phyloP scores from a whole-genome alignment of 2,888 invertebrate genomes.

The Mechanitis mazaeus region DNA sequence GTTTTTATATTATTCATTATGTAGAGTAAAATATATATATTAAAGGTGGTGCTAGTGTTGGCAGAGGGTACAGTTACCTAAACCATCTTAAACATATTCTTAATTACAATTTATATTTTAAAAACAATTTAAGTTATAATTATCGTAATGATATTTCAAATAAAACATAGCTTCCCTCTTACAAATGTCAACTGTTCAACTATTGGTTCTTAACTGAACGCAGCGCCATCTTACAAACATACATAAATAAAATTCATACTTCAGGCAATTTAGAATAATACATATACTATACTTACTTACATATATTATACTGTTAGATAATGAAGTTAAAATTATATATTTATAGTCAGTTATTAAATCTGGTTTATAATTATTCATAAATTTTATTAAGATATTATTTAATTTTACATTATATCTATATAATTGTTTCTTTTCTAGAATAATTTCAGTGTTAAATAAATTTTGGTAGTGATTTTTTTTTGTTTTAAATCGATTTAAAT shows the following conservation, averaged over 20 bases:
- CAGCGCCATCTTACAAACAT: too few species aligned
- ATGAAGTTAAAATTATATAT: constrained; percentile 7
- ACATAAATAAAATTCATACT: too few species aligned
- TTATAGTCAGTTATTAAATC: constrained; percentile 19
- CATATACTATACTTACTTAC: neutral
- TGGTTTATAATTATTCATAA: constrained; percentile 17
- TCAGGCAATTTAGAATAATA: neutral
- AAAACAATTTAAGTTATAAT: too few species aligned
- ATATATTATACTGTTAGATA: neutral
- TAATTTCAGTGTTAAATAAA: constrained; percentile 9
- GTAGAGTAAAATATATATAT: neutral
- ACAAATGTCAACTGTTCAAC: too few species aligned
- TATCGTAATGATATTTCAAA: too few species aligned
- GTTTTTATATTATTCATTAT: constrained; percentile 21
- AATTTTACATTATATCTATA: constrained; percentile 11
- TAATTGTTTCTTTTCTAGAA: constrained; percentile 7
- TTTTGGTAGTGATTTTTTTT: constrained; percentile 11
- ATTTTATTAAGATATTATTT: constrained; percentile 12
- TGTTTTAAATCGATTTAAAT: constrained; percentile 9
- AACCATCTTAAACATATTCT: too few species aligned
- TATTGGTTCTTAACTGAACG: too few species aligned
- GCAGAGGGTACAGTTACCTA: too few species aligned
- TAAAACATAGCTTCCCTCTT: too few species aligned
- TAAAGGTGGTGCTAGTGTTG: too few species aligned
- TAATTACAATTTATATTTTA: too few species aligned